Base-by-base conservation (phyloP, 92 coral and sea anemone genomes). In the Paragorgia papillata region DNA sequence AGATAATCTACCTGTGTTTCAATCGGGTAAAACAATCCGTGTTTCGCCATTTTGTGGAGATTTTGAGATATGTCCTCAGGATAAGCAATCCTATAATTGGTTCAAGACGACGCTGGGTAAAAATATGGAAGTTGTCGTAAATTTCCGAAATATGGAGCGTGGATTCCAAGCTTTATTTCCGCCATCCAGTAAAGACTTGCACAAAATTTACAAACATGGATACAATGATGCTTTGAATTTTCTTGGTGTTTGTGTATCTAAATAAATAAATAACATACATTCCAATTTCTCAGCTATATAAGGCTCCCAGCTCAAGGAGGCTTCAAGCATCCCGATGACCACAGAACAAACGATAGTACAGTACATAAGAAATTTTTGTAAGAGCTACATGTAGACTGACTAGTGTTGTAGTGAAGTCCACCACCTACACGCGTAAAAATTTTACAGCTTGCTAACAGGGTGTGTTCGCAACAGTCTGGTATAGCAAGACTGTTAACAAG, bases 1-100 rank as follows among this genome's bases (percentile, higher is more conserved):
- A 4, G 97, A 93, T 73, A 93, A 93, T 69, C 85, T 86, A 0
- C 97, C 97, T 25, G 56, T 80, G 6, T 87, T 89, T 39, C 79
- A 90, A 17, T 61, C 79, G 43, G 97, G 97, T 50, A 55, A 66
- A 33, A 91, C 97, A 32, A 80, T 94, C 49, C 77, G 92, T 21
- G 92, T 94, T 21, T 94, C 94, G 4, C 97, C 97, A n/a, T 94
- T 94, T 65, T 79, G 97, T 57, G 97, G 97, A 60, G 84, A 91
- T 39, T 78, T 82, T 44, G 97, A 94, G 64, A 94, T 94, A 48
- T 88, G 97, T 66, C 97, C 97, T 55, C 82, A 75, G 50, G 97
- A 94, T 63, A 53, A 71, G 19, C 28, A 71, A 0, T 73, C 80
- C 15, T 91, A 87, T 39, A 84, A 68, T 13, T 80, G 73, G 20